Evolutionary conservation across 1,140 invertebrate species (phyloP).

Genomic region (Panagrolaimus sp.): DNA sequence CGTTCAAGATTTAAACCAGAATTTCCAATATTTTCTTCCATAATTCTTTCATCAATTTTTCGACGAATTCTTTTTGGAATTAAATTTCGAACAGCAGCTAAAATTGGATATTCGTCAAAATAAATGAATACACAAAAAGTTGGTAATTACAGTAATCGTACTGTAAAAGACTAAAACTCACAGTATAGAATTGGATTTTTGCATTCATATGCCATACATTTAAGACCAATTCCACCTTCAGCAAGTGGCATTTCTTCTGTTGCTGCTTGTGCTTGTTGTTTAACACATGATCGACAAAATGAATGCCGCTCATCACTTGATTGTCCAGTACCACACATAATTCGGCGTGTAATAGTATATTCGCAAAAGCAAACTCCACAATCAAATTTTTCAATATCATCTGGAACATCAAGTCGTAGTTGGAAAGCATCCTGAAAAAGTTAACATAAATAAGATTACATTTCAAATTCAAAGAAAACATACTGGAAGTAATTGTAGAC

Average conservation of each 20-base stretch:
- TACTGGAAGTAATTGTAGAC: no score
- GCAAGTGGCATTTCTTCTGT: slow-evolving; percentile 26
- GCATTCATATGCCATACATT: slow-evolving; percentile 27
- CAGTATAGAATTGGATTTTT: slow-evolving; percentile 36
- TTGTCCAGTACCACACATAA: no score
- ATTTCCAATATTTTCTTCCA: slow-evolving; percentile 29
- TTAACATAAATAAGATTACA: no score
- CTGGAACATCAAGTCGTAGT: no score
- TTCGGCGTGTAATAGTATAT: no score
- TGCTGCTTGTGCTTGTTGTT: slow-evolving; percentile 25
- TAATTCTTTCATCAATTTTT: slow-evolving; percentile 29
- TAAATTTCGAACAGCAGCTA: slow-evolving; percentile 27
- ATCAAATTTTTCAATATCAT: no score
- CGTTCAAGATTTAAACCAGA: slow-evolving; percentile 24
- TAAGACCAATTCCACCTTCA: slow-evolving; percentile 29
- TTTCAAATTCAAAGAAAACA: no score
- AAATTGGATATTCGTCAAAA: no score
- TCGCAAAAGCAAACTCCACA: no score
- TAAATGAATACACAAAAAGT: no score
- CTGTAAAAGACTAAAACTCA: slow-evolving; percentile 9
- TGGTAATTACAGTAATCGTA: no score
- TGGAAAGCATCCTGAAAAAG: no score
- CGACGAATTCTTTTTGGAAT: slow-evolving; percentile 20
- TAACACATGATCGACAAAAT: slow-evolving; percentile 25
- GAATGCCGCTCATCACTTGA: slow-evolving; percentile 2